A percentile compares a stretch with the other conserved stretches of the same genome.
Conservation (phyloP, 2,888 invertebrate species). For the Pheosia tremula region DNA sequence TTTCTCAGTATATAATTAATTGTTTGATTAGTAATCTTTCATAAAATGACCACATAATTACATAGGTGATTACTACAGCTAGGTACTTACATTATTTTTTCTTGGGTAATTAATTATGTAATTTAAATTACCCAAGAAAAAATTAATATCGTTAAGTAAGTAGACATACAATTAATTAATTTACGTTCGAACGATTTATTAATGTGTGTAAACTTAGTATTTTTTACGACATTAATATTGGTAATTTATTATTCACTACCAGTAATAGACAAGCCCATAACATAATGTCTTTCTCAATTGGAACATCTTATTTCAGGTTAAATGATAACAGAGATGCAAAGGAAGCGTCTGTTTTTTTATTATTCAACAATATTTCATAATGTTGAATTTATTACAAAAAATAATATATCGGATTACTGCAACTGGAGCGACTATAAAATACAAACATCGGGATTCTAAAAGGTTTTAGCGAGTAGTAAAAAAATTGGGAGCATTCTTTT, state of each 20-base stretch:
- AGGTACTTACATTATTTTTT: too few relatives aligned
- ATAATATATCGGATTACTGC: slow-evolving; percentile 35
- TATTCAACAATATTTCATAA: slow-evolving; percentile 44
- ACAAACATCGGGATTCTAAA: slow-evolving; percentile 7
- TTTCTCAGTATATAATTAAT: too few relatives aligned
- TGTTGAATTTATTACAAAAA: slow-evolving; percentile 35
- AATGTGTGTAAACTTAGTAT: too few relatives aligned
- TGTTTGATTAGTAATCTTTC: too few relatives aligned
- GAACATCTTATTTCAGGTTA: slow-evolving; percentile 6
- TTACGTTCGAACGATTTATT: too few relatives aligned
- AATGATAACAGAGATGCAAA: slow-evolving; percentile 19
- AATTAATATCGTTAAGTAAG: too few relatives aligned
- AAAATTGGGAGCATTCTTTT: too few relatives aligned
- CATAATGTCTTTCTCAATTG: not conserved
- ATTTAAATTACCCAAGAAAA: too few relatives aligned
- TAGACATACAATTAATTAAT: not conserved
- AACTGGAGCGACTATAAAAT: slow-evolving; percentile 24
- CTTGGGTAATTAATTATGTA: too few relatives aligned
- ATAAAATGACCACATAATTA: too few relatives aligned
- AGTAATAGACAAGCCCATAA: not conserved
- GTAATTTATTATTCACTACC: not conserved
- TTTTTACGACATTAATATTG: not conserved
- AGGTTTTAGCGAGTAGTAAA: slow-evolving; percentile 6
- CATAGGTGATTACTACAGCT: too few relatives aligned
- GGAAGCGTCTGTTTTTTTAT: slow-evolving; percentile 20